Conservation (phyloP, 2,888 invertebrate species). For the Drosophila putrida region DNA sequence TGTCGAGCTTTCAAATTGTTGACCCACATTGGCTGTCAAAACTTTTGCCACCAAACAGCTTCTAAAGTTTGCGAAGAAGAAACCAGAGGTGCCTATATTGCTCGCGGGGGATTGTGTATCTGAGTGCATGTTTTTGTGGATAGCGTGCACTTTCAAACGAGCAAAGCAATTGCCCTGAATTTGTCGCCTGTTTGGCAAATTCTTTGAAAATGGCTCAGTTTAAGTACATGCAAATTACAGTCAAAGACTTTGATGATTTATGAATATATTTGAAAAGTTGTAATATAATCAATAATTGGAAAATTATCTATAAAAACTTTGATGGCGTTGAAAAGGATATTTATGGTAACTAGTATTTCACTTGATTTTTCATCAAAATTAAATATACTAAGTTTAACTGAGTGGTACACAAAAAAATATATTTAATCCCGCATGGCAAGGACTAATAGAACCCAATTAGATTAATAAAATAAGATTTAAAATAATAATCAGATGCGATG, state of each 20-base stretch:
- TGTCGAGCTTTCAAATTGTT: constrained; percentile 31
- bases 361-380: too few relatives aligned
- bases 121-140: constrained; percentile 21
- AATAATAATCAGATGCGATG: too few relatives aligned
- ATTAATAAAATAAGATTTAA: too few relatives aligned
- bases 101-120: constrained; percentile 24
- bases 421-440: too few relatives aligned
- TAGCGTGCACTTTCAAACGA: constrained; percentile 10
- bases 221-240: constrained; percentile 1
- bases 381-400: too few relatives aligned
- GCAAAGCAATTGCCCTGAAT: constrained; percentile 4
- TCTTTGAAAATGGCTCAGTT: neutral
- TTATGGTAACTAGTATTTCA: neutral
- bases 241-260: neutral
- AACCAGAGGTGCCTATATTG: constrained; percentile 29
- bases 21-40: constrained; percentile 60
- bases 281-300: neutral
- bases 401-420: too few relatives aligned
- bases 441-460: too few relatives aligned
- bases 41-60: constrained; percentile 37
- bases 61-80: constrained; percentile 21
- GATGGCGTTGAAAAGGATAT: too few relatives aligned
- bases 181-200: neutral
- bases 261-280: neutral
- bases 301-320: neutral